Percentiles rank a stretch among this genome's conserved stretches.
phyloP scores from a whole-genome alignment of 2,113 vertebrate species.

The Oncorhynchus kisutch region DNA sequence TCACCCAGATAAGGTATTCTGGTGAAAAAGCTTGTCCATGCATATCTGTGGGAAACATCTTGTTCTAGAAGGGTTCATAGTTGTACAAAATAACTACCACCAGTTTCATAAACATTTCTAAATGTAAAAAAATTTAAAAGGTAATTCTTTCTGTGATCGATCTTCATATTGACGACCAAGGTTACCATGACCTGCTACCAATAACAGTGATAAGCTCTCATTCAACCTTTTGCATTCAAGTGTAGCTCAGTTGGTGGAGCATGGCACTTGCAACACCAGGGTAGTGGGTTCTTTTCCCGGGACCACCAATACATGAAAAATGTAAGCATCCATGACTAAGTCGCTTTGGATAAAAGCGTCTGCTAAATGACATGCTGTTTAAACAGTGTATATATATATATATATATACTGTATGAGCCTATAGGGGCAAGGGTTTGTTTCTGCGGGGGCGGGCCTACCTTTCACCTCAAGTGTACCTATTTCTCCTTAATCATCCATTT shows the following conservation, averaged over 20 bases:
- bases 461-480: neutral
- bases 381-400: no score
- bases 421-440: no score
- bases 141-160: no score
- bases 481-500: neutral
- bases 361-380: no score
- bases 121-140: neutral
- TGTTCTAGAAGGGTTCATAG: neutral
- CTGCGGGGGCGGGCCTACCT: neutral
- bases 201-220: neutral
- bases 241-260: neutral
- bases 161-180: no score
- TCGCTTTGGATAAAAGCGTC: no score
- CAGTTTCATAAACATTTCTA: neutral
- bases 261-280: no score
- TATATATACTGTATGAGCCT: no score
- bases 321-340: no score
- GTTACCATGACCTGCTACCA: neutral
- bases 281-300: no score
- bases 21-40: slow-evolving; percentile 8
- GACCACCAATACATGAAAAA: no score
- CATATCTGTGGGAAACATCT: slow-evolving; percentile 42
- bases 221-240: neutral
- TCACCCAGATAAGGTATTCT: slow-evolving; percentile 50
- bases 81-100: neutral